phyloP scores from a whole-genome alignment of 2,888 invertebrate species.

The Apamea anceps region DNA sequence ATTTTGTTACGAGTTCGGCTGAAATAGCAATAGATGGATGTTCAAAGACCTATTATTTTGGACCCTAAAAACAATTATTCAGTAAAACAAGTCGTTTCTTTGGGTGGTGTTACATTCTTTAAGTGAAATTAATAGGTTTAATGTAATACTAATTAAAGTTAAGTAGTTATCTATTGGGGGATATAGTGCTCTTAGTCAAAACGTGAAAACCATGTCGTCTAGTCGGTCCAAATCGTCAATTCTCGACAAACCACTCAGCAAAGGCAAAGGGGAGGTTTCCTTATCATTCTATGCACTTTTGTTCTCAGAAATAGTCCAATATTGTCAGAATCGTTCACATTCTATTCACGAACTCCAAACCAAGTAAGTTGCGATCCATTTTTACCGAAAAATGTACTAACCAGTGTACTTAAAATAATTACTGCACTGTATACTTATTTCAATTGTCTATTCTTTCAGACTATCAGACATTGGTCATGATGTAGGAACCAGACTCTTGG shows the following conservation, averaged over 20 bases:
- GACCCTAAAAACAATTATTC: not conserved
- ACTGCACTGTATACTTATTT: too few species aligned
- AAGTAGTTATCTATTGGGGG: not conserved
- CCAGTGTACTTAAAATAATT: too few species aligned
- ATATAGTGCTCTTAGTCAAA: not conserved
- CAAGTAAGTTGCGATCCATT: conserved; percentile 91
- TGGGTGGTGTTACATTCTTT: conserved; percentile 20
- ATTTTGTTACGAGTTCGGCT: not conserved
- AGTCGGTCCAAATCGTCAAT: conserved; percentile 93
- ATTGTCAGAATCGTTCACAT: conserved; percentile 98
- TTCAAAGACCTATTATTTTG: not conserved
- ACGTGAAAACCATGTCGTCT: conserved; percentile 81
- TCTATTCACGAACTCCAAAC: conserved; percentile 98
- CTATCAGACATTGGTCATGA: conserved; percentile 98
- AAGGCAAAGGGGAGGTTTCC: conserved; percentile 98
- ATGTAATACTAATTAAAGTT: not conserved
- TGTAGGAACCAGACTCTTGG: conserved; percentile 98
- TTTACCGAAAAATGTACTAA: not conserved
- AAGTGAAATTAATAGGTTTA: conserved; percentile 10
- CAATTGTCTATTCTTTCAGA: conserved; percentile 85
- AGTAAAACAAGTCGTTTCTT: conserved; percentile 13
- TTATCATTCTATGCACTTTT: conserved; percentile 97
- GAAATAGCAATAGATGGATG: conserved; percentile 3
- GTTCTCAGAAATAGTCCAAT: conserved; percentile 99
- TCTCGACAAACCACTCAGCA: conserved; percentile 97